A percentile compares a stretch with the other conserved stretches of the same genome.
Evolutionary conservation across 2,888 invertebrate genomes (phyloP).

Genomic region (Caenorhabditis sp.): DNA sequence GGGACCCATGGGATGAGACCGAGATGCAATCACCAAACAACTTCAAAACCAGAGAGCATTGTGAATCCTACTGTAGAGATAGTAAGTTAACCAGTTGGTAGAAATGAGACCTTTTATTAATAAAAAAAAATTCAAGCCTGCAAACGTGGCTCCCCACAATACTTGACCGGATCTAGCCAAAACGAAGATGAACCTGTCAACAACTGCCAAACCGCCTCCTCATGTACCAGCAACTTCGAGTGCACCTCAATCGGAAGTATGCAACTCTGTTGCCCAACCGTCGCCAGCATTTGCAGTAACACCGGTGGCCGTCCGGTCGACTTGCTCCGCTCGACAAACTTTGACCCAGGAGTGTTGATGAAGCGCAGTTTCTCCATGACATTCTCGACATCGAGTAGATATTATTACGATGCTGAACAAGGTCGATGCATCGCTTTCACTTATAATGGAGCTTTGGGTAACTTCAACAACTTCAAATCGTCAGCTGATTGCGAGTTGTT

Average conservation of each 20-base stretch:
- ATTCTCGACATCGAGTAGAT: slow-evolving; percentile 62
- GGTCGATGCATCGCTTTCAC: slow-evolving; percentile 69
- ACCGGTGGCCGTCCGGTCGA: slow-evolving; percentile 63
- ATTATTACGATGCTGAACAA: slow-evolving; percentile 69
- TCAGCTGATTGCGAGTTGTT: slow-evolving; percentile 69
- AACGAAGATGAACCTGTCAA: slow-evolving; percentile 69
- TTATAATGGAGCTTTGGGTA: slow-evolving; percentile 70
- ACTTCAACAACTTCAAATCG: slow-evolving; percentile 70
- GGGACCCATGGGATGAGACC: slow-evolving; percentile 71
- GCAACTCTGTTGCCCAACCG: slow-evolving; percentile 69
- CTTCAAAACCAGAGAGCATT: slow-evolving; percentile 70
- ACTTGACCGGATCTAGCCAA: slow-evolving; percentile 59
- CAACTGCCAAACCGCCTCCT: slow-evolving; percentile 66
- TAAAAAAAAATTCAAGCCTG: slow-evolving; percentile 58
- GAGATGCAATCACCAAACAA: slow-evolving; percentile 70
- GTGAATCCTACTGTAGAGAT: slow-evolving; percentile 69
- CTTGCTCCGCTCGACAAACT: slow-evolving; percentile 60
- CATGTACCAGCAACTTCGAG: slow-evolving; percentile 68
- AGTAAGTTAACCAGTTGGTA: slow-evolving; percentile 59
- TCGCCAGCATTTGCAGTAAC: slow-evolving; percentile 63
- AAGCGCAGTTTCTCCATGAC: slow-evolving; percentile 62
- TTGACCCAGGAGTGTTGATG: slow-evolving; percentile 64
- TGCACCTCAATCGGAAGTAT: slow-evolving; percentile 68
- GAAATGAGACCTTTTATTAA: not conserved
- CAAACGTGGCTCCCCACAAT: slow-evolving; percentile 70